Evolutionary conservation across 2,797 vertebrate genomes (phyloP).

Genomic region (Gymnopithys bicolor): DNA sequence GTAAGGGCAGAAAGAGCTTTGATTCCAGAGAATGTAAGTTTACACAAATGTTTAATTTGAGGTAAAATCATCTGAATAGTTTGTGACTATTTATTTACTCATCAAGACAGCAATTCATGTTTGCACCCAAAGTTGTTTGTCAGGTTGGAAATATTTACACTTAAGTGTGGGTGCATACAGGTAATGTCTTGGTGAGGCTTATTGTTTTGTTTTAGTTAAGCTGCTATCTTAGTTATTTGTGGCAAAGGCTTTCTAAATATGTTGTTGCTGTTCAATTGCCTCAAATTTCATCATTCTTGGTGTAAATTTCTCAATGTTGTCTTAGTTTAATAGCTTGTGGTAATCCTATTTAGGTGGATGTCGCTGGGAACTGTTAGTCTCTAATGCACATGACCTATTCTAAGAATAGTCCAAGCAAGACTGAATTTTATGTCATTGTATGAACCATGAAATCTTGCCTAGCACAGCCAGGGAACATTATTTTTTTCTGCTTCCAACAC

Average conservation of each 20-base stretch:
- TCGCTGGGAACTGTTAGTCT: neutral
- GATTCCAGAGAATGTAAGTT: slow-evolving; percentile 87
- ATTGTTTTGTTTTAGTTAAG: neutral
- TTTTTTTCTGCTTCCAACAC: neutral
- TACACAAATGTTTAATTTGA: neutral
- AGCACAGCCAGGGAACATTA: neutral
- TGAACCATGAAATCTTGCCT: neutral
- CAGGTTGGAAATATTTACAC: neutral
- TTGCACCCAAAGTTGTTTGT: neutral
- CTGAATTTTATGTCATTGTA: neutral
- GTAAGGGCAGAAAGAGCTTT: slow-evolving; percentile 83
- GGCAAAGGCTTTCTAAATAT: neutral
- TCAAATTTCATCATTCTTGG: neutral
- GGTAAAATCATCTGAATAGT: neutral
- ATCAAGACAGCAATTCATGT: neutral
- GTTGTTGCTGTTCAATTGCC: neutral
- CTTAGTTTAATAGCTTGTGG: neutral
- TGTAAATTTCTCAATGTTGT: neutral
- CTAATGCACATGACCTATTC: neutral
- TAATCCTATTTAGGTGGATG: neutral
- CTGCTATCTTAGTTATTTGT: neutral
- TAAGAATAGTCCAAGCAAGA: neutral
- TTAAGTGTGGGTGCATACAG: neutral
- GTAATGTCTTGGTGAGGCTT: neutral
- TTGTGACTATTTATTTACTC: neutral